phyloP scores from a whole-genome alignment of 2,113 vertebrate genomes.

The Arizona elegans region DNA sequence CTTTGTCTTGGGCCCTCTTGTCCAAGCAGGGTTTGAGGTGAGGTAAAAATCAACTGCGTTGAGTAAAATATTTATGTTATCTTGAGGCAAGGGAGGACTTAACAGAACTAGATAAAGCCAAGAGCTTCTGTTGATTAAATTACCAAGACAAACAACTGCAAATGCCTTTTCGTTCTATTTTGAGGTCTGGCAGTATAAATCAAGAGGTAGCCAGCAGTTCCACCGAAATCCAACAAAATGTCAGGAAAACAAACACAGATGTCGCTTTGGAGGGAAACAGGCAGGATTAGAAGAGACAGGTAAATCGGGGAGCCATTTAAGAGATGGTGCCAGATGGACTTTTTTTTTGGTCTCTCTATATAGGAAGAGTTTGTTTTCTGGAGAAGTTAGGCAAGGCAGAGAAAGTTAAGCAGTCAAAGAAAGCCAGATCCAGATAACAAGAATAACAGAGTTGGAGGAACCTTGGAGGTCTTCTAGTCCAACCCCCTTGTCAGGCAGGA shows the following conservation, averaged over 20 bases:
- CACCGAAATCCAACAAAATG: not conserved
- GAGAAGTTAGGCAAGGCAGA: not conserved
- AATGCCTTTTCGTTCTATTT: not conserved
- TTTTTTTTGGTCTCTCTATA: not conserved
- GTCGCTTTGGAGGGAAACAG: not conserved
- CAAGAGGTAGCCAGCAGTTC: not conserved
- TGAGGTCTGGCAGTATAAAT: not conserved
- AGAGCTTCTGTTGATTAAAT: not conserved
- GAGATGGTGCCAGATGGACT: not conserved
- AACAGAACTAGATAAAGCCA: not conserved
- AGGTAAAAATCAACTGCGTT: not conserved
- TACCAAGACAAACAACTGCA: slow-evolving; percentile 1
- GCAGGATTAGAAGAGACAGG: not conserved
- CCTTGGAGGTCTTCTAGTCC: not conserved
- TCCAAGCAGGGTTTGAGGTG: not conserved
- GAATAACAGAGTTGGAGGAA: not conserved
- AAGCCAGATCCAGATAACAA: not conserved
- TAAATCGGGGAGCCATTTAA: not conserved
- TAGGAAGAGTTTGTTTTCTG: not conserved
- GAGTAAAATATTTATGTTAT: not conserved
- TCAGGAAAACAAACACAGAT: not conserved
- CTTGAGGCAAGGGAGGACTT: not conserved
- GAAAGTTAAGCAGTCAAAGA: not conserved
- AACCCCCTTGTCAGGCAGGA: not conserved
- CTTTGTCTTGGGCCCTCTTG: not conserved